Conservation (phyloP, 2,797 vertebrate species). For the Typhlichthys eigenmanni region DNA sequence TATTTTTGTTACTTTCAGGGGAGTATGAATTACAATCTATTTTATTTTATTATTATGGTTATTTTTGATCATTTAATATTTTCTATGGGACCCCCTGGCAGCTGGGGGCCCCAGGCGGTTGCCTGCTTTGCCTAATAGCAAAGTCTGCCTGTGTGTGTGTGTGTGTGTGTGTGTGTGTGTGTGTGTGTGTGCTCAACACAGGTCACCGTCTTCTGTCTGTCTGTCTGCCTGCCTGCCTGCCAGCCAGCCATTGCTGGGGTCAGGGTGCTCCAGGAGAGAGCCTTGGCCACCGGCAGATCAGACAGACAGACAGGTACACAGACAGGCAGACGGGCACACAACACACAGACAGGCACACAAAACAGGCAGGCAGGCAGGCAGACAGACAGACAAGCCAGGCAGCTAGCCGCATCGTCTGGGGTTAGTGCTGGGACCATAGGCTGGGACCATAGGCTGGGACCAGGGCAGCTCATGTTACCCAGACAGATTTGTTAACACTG, state of each 20-base stretch:
- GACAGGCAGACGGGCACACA: conserved; percentile 56
- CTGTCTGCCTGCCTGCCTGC: conserved; percentile 70
- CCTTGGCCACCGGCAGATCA: conserved; percentile 45
- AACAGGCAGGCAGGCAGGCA: too few species aligned
- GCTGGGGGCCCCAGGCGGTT: too few species aligned
- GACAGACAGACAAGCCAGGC: conserved; percentile 17
- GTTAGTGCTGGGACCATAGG: conserved; percentile 61
- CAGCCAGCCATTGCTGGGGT: conserved; percentile 69
- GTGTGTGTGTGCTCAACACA: conserved; percentile 59
- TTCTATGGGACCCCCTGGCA: too few species aligned
- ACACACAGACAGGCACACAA: too few species aligned
- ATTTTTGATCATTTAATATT: too few species aligned
- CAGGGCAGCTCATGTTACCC: conserved; percentile 80
- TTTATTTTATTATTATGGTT: too few species aligned
- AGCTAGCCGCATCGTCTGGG: conserved; percentile 70
- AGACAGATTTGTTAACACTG: conserved; percentile 86
- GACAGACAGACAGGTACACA: conserved; percentile 44
- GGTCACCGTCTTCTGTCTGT: conserved; percentile 68
- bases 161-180: too few species aligned
- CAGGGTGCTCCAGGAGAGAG: conserved; percentile 74
- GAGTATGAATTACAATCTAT: too few species aligned
- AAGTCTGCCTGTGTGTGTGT: conserved; percentile 39
- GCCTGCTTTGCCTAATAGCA: too few species aligned
- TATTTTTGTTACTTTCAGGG: too few species aligned
- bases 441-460: conserved; percentile 66